A percentile compares a stretch with the other conserved stretches of the same genome.
These are phyloP conservation scores for Cherax destructor DNA, from an alignment of 1,140 invertebrate genomes.

Conservation along the genomic window DNA sequence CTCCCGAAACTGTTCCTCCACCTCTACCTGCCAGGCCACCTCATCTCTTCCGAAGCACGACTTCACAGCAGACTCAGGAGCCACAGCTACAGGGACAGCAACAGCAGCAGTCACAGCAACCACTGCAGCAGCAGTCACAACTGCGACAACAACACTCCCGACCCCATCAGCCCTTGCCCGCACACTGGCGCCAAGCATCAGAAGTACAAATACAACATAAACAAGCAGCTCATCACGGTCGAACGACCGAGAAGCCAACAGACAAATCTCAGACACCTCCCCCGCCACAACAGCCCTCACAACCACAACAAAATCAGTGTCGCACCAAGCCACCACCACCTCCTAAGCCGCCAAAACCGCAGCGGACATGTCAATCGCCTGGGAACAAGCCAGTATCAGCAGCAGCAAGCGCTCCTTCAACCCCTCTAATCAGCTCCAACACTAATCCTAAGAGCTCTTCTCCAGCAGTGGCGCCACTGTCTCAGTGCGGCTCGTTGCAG, in stretches of 20 bases:
- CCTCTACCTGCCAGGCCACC: conserved; percentile 56
- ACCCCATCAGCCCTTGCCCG: conserved; percentile 10
- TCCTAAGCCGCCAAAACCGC: conserved; percentile 54
- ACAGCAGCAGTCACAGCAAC: not conserved
- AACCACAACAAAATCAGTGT: not conserved
- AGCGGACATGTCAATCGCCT: conserved; percentile 2
- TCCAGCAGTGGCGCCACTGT: not conserved
- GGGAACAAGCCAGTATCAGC: not conserved
- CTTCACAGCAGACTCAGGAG: conserved; percentile 10
- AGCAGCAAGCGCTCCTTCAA: not conserved
- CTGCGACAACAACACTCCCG: not conserved
- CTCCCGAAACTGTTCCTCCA: conserved; percentile 36
- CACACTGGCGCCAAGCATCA: conserved; percentile 29
- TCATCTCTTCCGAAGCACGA: conserved; percentile 37
- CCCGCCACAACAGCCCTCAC: conserved; percentile 11
- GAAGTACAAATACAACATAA: conserved; percentile 51
- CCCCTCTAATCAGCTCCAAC: not conserved
- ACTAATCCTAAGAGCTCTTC: not conserved
- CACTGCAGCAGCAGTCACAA: not conserved
- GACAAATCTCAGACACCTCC: conserved; percentile 3
- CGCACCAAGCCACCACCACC: conserved; percentile 46
- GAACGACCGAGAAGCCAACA: not conserved
- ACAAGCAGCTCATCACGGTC: conserved; percentile 5
- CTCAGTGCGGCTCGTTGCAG: not conserved
- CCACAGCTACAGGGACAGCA: not conserved